A percentile compares a stretch with the other conserved stretches of the same genome.
Conservation (phyloP, 2,888 invertebrate species). For the Aproaerema taeniolella region DNA sequence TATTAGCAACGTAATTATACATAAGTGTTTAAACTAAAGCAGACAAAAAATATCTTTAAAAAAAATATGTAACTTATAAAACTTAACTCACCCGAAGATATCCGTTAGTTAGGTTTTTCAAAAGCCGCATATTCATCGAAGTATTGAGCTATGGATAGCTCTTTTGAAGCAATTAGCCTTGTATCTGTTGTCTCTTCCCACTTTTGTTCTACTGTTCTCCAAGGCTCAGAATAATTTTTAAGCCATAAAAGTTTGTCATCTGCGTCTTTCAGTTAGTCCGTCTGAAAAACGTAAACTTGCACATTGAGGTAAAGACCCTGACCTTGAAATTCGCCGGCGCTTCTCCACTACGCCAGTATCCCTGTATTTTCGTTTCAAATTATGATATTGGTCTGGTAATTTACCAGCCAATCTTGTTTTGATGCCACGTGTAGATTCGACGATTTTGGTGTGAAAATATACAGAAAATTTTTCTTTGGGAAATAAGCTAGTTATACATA, state of each 20-base stretch:
- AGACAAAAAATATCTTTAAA: too few species aligned
- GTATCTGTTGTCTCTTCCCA: neutral
- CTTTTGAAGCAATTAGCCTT: too few species aligned
- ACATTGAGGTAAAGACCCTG: neutral
- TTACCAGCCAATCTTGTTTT: constrained; percentile 8
- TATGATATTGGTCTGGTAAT: constrained; percentile 10
- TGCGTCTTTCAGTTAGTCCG: neutral
- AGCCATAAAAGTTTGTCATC: neutral
- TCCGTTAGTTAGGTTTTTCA: too few species aligned
- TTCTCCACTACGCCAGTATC: constrained; percentile 5
- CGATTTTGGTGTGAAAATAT: constrained; percentile 9
- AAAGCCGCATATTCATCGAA: too few species aligned
- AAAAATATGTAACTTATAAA: too few species aligned
- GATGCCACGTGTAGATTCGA: constrained; percentile 4
- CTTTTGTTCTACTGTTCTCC: neutral
- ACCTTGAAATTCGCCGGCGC: constrained; percentile 4
- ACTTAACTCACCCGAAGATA: too few species aligned
- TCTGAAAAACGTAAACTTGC: neutral
- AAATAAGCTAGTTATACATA: constrained; percentile 1
- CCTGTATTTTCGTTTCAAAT: constrained; percentile 8
- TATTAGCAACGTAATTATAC: too few species aligned
- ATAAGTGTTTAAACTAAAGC: too few species aligned
- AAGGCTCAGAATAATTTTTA: neutral
- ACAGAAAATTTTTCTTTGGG: constrained; percentile 6
- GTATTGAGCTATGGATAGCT: too few species aligned